Percentiles rank a stretch among this genome's conserved stretches.
phyloP scores from a whole-genome alignment of 2,113 vertebrate species.

The Cynoglossus semilaevis region DNA sequence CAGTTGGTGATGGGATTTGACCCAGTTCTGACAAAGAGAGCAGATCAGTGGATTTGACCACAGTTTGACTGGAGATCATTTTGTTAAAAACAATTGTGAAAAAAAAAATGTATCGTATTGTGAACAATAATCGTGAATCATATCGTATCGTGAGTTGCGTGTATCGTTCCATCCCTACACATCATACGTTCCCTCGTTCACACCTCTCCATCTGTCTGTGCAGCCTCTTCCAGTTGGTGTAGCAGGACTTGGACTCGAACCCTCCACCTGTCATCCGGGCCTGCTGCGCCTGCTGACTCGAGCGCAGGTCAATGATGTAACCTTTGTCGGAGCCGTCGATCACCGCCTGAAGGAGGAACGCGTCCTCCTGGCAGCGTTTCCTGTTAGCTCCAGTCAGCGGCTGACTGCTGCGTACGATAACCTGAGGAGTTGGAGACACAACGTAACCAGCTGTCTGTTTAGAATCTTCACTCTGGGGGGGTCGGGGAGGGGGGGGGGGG shows the following conservation, averaged over 20 bases:
- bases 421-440: conserved; percentile 56
- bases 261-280: conserved; percentile 77
- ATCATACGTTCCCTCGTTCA: background rate
- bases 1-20: no score
- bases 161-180: no score
- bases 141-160: no score
- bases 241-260: conserved; percentile 80
- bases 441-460: no score
- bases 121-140: no score
- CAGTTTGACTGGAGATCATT: no score
- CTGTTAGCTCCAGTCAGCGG: conserved; percentile 80
- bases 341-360: conserved; percentile 71
- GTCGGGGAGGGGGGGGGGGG: background rate
- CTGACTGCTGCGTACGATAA: conserved; percentile 83
- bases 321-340: conserved; percentile 60
- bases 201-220: conserved; percentile 83
- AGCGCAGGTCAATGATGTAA: conserved; percentile 82
- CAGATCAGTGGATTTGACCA: no score
- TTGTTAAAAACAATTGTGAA: no score
- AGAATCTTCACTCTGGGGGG: no score
- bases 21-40: no score
- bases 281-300: conserved; percentile 80
- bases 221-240: conserved; percentile 78
- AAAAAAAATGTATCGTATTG: no score
- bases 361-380: conserved; percentile 79